Conservation (phyloP, 2,888 invertebrate species). For the Artemia sp. region DNA sequence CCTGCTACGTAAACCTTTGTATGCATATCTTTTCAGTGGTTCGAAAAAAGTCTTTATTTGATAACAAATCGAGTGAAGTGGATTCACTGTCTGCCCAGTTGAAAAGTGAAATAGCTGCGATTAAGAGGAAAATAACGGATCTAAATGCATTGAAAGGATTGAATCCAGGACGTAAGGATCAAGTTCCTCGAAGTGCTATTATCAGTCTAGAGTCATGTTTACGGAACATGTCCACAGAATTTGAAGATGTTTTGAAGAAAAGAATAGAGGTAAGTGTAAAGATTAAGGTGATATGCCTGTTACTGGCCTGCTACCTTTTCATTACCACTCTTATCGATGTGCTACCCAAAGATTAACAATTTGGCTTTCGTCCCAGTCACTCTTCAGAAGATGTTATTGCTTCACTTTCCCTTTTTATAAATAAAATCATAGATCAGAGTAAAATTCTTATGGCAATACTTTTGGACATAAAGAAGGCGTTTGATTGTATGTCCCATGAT, state of each 20-base stretch:
- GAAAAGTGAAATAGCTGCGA: conserved; percentile 80
- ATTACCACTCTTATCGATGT: too few relatives aligned
- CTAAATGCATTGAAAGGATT: conserved; percentile 50
- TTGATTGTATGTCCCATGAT: too few relatives aligned
- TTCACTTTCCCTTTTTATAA: too few relatives aligned
- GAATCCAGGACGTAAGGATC: conserved; percentile 42
- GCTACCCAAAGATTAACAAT: too few relatives aligned
- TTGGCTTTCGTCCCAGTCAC: too few relatives aligned
- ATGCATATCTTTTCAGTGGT: conserved; percentile 51
- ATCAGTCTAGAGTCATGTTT: conserved; percentile 79
- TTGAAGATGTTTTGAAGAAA: conserved; percentile 92
- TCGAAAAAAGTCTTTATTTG: conserved; percentile 91
- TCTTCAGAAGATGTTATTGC: too few relatives aligned
- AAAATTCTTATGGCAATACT: too few relatives aligned
- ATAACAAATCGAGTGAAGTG: conserved; percentile 87
- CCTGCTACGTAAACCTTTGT: too few relatives aligned
- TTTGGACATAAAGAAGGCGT: too few relatives aligned
- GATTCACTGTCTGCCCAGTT: conserved; percentile 94
- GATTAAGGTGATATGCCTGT: too few relatives aligned
- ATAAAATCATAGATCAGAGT: too few relatives aligned
- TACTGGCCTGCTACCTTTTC: too few relatives aligned
- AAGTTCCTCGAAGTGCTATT: conserved; percentile 57
- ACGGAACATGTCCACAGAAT: conserved; percentile 91
- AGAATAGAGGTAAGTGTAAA: conserved; percentile 55
- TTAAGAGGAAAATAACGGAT: conserved; percentile 93